These are phyloP conservation scores for Cryptotermes secundus DNA, from an alignment of 1,140 invertebrate genomes.

Conservation along the genomic window DNA sequence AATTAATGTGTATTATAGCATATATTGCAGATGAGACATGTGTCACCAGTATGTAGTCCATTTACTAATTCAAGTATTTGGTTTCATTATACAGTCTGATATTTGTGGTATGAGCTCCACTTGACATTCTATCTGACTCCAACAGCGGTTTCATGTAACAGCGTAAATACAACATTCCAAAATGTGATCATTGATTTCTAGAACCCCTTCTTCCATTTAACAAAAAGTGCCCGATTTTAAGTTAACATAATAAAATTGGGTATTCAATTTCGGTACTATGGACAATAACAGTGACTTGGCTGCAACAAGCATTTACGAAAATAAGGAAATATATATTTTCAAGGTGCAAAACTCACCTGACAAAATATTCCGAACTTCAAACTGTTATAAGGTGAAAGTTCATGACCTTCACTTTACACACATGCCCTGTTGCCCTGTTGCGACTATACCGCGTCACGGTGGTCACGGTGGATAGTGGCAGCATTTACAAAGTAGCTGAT, in stretches of 20 bases:
- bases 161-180: background rate
- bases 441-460: conserved; percentile 5
- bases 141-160: background rate
- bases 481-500: no score
- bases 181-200: background rate
- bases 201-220: background rate
- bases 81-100: no score
- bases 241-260: background rate
- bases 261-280: no score
- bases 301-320: no score
- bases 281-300: no score
- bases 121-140: no score
- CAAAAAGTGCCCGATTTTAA: background rate
- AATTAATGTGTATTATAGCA: no score
- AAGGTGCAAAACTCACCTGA: background rate
- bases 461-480: background rate
- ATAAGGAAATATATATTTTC: no score
- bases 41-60: no score
- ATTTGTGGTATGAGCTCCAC: no score
- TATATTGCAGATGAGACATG: no score
- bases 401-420: conserved; percentile 3
- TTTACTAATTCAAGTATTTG: no score
- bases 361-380: background rate
- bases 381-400: conserved; percentile 19
- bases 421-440: conserved; percentile 13